A percentile compares a stretch with the other conserved stretches of the same genome.
These are phyloP conservation scores for Spatula clypeata DNA, from an alignment of 2,797 vertebrate species.

Conservation along the genomic window DNA sequence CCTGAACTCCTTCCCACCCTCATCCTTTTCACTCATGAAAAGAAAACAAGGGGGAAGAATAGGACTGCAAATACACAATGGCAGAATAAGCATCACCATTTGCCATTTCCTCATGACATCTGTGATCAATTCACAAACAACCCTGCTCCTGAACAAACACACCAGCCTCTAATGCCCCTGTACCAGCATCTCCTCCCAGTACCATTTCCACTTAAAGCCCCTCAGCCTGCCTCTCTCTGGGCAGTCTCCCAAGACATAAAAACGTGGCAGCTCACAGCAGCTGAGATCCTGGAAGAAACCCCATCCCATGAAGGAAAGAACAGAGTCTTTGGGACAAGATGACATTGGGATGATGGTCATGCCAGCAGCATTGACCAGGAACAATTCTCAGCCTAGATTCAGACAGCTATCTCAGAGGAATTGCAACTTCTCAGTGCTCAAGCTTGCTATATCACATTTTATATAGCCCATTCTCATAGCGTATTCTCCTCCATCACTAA, in stretches of 20 bases:
- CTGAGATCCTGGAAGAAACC: background rate
- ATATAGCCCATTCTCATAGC: background rate
- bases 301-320: too few species aligned
- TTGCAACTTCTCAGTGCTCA: background rate
- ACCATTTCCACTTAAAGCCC: background rate
- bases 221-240: background rate
- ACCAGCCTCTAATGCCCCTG: background rate
- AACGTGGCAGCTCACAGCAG: fast-evolving
- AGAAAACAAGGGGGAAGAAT: background rate
- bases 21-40: background rate
- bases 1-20: background rate
- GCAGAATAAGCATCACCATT: background rate
- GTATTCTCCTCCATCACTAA: fast-evolving
- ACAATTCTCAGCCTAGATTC: background rate
- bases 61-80: background rate
- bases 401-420: background rate
- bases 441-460: background rate
- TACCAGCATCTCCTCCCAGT: background rate
- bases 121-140: background rate
- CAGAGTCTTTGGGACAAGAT: too few species aligned
- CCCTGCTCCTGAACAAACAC: background rate
- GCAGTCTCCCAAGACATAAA: background rate
- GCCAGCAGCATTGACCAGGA: fast-evolving
- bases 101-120: background rate
- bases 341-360: background rate